Evolutionary conservation across 2,888 invertebrate genomes (phyloP).

Genomic region (Mallateleia sp.): DNA sequence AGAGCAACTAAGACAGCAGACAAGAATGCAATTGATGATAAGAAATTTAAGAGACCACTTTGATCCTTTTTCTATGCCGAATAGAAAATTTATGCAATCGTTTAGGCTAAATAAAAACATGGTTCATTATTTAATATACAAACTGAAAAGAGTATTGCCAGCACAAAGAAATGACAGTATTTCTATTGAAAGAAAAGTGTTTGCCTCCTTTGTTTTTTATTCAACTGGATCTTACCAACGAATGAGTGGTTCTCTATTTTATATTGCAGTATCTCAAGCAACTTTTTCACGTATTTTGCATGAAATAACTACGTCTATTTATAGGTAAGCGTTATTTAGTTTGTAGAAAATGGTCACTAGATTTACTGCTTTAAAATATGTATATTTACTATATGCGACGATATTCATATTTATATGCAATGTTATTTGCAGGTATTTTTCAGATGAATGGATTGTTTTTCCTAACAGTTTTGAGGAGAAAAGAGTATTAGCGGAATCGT

Average conservation of each 20-base stretch:
- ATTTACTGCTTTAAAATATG: too few species aligned
- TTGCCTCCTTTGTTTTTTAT: background rate
- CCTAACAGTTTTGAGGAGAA: too few species aligned
- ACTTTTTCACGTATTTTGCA: background rate
- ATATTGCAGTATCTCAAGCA: background rate
- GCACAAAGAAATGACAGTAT: background rate
- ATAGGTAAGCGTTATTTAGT: too few species aligned
- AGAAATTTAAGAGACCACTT: background rate
- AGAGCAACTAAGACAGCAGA: background rate
- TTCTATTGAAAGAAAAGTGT: background rate
- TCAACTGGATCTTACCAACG: constrained; percentile 15
- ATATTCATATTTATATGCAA: too few species aligned
- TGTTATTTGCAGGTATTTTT: too few species aligned
- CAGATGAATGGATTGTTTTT: too few species aligned
- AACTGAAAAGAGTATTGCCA: background rate
- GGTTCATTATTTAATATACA: background rate
- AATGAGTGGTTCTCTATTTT: background rate
- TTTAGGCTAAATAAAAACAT: background rate
- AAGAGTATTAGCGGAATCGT: too few species aligned
- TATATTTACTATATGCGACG: too few species aligned
- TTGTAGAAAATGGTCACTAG: too few species aligned
- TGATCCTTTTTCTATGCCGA: background rate
- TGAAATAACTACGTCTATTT: too few species aligned
- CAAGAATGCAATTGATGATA: background rate
- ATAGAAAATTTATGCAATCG: background rate